Base-by-base conservation (phyloP, 2,888 invertebrate species). In the Hololepta plana region DNA sequence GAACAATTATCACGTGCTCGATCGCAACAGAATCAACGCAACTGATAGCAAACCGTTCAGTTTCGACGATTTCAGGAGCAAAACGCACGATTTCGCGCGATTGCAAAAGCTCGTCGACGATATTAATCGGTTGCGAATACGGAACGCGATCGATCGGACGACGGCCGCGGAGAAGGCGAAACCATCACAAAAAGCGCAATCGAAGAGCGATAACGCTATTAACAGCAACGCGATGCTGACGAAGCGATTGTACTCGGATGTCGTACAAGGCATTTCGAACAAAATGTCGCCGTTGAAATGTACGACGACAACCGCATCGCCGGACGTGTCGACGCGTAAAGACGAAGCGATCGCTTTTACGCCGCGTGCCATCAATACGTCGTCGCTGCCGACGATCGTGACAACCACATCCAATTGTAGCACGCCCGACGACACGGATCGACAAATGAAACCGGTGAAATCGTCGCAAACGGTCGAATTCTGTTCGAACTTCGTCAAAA, bases 241-340 rank as follows among this genome's bases (percentile, higher is more conserved):
- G n/a, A n/a, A 43, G 23, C 36, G 51, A 29, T 32, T 51, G 3
- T 55, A 55, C 32, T 53, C 55, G 4, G 53, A 50, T 12, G 55
- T 55, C 3, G 40, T 55, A 4, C 55, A 53, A 39, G 53, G 53
- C n/a, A 14, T 39, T 15, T 23, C 24, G 10, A 15, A 24, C 9
- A 34, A 32, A 15, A 38, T 34, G 9, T 26, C 32, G 9, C 29
- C 32, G 9, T 14, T 28, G 11, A 35, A 34, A 28, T 15, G n/a
- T 4, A 19, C 26, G 6, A 17, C 23, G 15, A 19, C 13, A 9
- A 21, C 27, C 14, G 29, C 28, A 19, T 20, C 13, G n/a, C 16
- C 23, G 8, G 23, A 32, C 13, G 9, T n/a, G n/a, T n/a, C n/a
- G n/a, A n/a, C n/a, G n/a, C n/a, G n/a, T n/a, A n/a, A n/a, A n/a